A percentile compares a stretch with the other conserved stretches of the same genome.
Evolutionary conservation across 2,888 invertebrate species (phyloP).

Genomic region (Eurytoma adleriae): DNA sequence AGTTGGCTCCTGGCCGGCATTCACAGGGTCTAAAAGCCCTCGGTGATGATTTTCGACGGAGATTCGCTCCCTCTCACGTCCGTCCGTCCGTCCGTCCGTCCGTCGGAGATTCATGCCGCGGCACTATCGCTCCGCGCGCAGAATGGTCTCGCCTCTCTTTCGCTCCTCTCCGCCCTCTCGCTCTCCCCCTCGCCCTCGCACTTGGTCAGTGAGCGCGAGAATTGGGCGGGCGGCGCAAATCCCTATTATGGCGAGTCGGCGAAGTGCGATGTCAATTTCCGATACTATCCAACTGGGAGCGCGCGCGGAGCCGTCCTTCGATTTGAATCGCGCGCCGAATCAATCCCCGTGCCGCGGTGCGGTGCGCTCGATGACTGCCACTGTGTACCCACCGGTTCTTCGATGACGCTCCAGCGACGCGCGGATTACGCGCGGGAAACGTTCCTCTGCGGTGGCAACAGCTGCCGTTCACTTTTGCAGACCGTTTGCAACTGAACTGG

Average conservation of each 20-base stretch:
- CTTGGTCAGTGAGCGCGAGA: not conserved
- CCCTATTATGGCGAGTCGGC: conserved; percentile 52
- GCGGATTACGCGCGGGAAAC: not conserved
- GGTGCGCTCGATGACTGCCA: not conserved
- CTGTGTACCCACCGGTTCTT: not conserved
- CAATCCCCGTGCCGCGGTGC: conserved; percentile 51
- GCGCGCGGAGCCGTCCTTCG: not conserved
- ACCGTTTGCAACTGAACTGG: too few species aligned
- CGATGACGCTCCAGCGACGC: not conserved
- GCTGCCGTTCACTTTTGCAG: too few species aligned
- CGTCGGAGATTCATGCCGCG: not conserved
- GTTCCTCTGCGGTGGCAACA: not conserved
- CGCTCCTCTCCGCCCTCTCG: too few species aligned
- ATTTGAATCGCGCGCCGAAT: conserved; percentile 50
- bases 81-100: conserved; percentile 7
- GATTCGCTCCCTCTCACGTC: conserved; percentile 30
- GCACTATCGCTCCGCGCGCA: conserved; percentile 8
- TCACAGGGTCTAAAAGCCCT: conserved; percentile 31
- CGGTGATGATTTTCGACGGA: conserved; percentile 50
- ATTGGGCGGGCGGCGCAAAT: conserved; percentile 31
- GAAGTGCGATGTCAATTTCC: conserved; percentile 64
- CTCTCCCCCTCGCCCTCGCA: not conserved
- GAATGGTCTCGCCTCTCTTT: not conserved
- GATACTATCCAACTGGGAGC: conserved; percentile 58
- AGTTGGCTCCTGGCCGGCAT: conserved; percentile 23